Conservation (phyloP, 2,888 invertebrate species). For the Therioaphis trifolii region DNA sequence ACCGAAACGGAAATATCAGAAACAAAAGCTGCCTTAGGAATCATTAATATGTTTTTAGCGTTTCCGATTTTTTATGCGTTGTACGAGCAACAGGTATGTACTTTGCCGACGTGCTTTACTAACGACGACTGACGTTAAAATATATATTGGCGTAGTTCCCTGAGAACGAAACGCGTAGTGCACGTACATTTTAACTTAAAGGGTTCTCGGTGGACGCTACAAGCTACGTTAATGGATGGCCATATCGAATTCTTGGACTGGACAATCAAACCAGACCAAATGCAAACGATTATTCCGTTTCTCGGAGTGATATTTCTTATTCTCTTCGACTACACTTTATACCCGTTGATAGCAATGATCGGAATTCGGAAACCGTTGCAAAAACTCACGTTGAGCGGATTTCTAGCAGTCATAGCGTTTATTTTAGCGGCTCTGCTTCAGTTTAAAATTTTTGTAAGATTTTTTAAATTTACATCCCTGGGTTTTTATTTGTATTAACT, state of each 20-base stretch:
- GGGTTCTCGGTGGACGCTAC: conserved; percentile 69
- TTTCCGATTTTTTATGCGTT: conserved; percentile 86
- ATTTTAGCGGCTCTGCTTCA: conserved; percentile 80
- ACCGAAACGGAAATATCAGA: conserved; percentile 69
- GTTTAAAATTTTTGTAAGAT: conserved; percentile 69
- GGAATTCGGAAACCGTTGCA: conserved; percentile 82
- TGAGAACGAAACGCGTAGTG: no score
- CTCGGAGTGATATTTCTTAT: conserved; percentile 88
- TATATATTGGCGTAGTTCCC: no score
- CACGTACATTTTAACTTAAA: conserved; percentile 14
- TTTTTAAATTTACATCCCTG: not conserved
- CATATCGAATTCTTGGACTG: conserved; percentile 75
- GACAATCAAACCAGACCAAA: conserved; percentile 89
- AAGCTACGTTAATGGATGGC: conserved; percentile 89
- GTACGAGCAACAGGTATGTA: conserved; percentile 80
- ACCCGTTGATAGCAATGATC: conserved; percentile 81
- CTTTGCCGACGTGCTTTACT: no score
- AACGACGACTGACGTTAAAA: no score
- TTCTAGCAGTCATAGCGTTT: conserved; percentile 86
- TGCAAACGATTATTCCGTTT: conserved; percentile 91
- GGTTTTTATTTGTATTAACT: not conserved
- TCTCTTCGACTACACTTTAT: conserved; percentile 81
- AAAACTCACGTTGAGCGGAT: conserved; percentile 87
- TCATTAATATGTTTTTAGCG: conserved; percentile 78
- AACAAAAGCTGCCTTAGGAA: conserved; percentile 77